These are phyloP conservation scores for Hydrophis major DNA, from an alignment of 2,797 vertebrate species.

Conservation along the genomic window DNA sequence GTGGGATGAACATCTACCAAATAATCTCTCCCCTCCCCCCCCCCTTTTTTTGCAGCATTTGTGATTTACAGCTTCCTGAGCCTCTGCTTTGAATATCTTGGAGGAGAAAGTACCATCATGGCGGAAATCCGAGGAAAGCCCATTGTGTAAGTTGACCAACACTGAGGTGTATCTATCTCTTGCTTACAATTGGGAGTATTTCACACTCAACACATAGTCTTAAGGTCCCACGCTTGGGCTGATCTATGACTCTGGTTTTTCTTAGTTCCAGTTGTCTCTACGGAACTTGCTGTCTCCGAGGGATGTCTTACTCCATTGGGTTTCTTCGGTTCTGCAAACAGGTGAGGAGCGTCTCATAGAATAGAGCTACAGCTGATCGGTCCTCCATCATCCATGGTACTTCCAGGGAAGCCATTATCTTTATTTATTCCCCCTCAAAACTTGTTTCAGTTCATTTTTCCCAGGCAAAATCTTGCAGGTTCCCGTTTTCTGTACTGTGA, in stretches of 20 bases:
- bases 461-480: not conserved
- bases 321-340: conserved; percentile 98
- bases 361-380: not conserved
- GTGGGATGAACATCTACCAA: not conserved
- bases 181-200: not conserved
- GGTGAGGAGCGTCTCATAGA: conserved; percentile 70
- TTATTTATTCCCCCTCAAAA: not conserved
- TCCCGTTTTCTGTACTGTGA: not conserved
- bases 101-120: conserved; percentile 97
- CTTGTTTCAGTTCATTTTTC: not conserved
- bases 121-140: conserved; percentile 93
- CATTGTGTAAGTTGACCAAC: conserved; percentile 78
- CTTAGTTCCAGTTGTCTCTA: conserved; percentile 90
- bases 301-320: conserved; percentile 91
- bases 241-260: rapidly evolving
- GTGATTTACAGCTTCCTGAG: conserved; percentile 98
- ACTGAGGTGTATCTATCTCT: too few species aligned
- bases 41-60: conserved; percentile 77
- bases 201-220: not conserved
- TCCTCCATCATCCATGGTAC: not conserved
- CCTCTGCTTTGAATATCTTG: conserved; percentile 95
- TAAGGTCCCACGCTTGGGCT: not conserved
- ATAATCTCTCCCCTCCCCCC: not conserved
- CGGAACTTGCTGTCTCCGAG: conserved; percentile 89
- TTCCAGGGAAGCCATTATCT: not conserved